A percentile compares a stretch with the other conserved stretches of the same genome.
Evolutionary conservation across 2,113 vertebrate species (phyloP).

Genomic region (Campylorhamphus procurvoides): DNA sequence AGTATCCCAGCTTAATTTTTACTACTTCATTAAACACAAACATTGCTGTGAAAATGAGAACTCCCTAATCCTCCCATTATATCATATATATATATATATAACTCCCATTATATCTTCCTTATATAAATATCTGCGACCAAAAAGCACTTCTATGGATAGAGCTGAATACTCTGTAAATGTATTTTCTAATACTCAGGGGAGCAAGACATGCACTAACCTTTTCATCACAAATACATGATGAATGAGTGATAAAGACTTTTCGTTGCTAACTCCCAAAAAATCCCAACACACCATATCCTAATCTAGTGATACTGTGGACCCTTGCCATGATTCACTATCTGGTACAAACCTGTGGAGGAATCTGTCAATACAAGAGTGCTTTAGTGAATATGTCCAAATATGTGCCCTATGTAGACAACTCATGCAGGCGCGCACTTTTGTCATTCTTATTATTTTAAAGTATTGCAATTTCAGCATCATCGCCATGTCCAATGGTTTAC

Average conservation of each 20-base stretch:
- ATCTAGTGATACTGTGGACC: background rate
- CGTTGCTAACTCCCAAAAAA: constrained; percentile 20
- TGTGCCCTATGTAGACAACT: background rate
- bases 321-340: constrained; percentile 10
- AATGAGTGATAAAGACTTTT: background rate
- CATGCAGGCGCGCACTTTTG: background rate
- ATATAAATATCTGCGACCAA: background rate
- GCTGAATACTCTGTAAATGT: background rate
- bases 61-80: background rate
- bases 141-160: background rate
- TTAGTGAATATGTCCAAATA: background rate
- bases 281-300: background rate
- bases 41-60: constrained; percentile 1
- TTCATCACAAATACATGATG: background rate
- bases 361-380: constrained; percentile 14
- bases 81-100: too few species aligned
- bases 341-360: constrained; percentile 13
- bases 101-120: background rate
- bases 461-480: background rate
- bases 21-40: background rate
- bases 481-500: background rate
- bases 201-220: background rate
- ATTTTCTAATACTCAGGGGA: background rate
- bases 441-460: background rate
- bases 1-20: background rate